A percentile compares a stretch with the other conserved stretches of the same genome.
Evolutionary conservation across 2,888 invertebrate genomes (phyloP).

Genomic region (Polymixis lichenea): DNA sequence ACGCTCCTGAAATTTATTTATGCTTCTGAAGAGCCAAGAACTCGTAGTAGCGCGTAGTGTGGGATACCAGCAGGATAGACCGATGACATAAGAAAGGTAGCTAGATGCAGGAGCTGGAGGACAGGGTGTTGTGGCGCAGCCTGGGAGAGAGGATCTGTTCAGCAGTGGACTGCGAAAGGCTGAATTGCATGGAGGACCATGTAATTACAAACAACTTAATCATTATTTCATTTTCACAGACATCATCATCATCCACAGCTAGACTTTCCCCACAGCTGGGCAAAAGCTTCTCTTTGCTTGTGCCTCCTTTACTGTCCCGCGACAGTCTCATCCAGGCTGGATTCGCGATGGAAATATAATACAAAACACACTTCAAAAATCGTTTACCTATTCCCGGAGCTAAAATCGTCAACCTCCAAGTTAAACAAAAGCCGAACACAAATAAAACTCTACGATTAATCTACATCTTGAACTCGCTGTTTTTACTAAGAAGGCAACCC

Average conservation of each 20-base stretch:
- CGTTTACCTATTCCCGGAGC: not conserved
- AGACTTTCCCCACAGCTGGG: too few relatives aligned
- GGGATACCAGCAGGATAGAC: too few relatives aligned
- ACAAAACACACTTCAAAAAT: not conserved
- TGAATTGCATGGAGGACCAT: not conserved
- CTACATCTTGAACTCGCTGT: constrained; percentile 25
- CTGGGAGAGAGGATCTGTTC: too few relatives aligned
- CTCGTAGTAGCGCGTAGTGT: too few relatives aligned
- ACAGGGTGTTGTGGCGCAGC: too few relatives aligned
- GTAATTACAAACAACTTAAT: not conserved
- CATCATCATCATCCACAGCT: not conserved
- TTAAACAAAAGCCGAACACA: constrained; percentile 24
- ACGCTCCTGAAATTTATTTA: not conserved
- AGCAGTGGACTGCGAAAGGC: too few relatives aligned
- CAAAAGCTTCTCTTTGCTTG: not conserved
- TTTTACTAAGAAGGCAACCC: constrained; percentile 14
- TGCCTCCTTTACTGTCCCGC: too few relatives aligned
- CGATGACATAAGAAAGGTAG: too few relatives aligned
- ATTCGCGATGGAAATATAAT: not conserved
- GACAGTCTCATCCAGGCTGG: too few relatives aligned
- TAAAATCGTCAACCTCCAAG: not conserved
- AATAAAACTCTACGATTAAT: constrained; percentile 38
- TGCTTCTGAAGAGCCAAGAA: not conserved
- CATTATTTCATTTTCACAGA: not conserved
- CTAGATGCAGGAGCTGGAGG: too few relatives aligned